Base-by-base conservation (phyloP, 2,888 invertebrate species). In the Heteromyza rotundicornis region DNA sequence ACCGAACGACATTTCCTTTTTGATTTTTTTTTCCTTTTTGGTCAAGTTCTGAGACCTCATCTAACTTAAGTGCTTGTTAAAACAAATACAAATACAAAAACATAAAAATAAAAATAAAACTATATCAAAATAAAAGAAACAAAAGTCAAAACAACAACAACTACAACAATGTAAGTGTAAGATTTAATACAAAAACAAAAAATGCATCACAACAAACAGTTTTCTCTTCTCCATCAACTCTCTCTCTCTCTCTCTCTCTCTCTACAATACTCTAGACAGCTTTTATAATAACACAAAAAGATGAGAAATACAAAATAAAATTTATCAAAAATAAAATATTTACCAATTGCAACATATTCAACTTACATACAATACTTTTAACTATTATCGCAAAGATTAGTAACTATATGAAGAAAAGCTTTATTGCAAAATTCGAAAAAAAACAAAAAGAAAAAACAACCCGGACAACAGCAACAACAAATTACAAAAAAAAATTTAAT, bases 161-260 rank as follows among this genome's bases (percentile, higher is more conserved):
- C 35, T n/a, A 62, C 40, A 69, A 24, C 50, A 59, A 49, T 50
- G 58, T 55, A 49, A 64, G 44, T 22, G 62, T 60, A 58, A 62
- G n/a, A n/a, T n/a, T n/a, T n/a, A n/a, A n/a, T n/a, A 68, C 61
- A 66, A 56, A 57, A 51, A 60, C 23, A 56, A 53, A 67, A 62
- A 61, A 62, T 27, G 16, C 19, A 60, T 7, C 27, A 51, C 59
- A 53, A 63, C 47, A 54, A 57, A 40, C 56, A 44, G 60, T 22
- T 62, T 51, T 54, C 24, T 54, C 60, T 56, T 54, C 24, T 54
- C 60, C 53, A 60, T 57, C 44, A 40, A 40, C n/a, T 40, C 40
- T 40, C 40, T 32, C 7, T 32, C 12, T 32, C 12, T 32, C 5
- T 12, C 32, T 8, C 5, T 5, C 12, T 32, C 32, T 8, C 32